These are phyloP conservation scores for Labeo calbasu DNA, from an alignment of 2,797 vertebrate genomes.

Conservation along the genomic window DNA sequence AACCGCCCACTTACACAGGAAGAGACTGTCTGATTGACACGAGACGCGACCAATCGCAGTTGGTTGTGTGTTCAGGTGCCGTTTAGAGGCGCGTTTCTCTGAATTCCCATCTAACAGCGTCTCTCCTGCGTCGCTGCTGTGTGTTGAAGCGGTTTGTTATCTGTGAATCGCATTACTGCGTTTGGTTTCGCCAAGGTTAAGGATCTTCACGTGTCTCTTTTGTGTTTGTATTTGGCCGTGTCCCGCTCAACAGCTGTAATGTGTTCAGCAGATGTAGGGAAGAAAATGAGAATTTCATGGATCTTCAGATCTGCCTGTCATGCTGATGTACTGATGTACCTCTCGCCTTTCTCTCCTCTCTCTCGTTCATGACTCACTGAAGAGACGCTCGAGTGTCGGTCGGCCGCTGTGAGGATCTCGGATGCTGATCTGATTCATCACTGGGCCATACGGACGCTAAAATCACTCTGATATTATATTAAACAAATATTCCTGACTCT, in stretches of 20 bases:
- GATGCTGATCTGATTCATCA: neutral
- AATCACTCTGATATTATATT: neutral
- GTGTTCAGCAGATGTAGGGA: conserved; percentile 84
- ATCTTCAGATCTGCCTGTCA: conserved; percentile 68
- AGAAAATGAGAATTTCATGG: conserved; percentile 72
- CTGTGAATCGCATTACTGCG: conserved; percentile 29
- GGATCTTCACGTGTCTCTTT: conserved; percentile 19
- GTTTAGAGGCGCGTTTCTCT: too few species aligned
- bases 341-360: neutral
- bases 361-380: conserved; percentile 43
- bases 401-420: neutral
- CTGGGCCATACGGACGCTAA: too few species aligned
- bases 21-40: neutral
- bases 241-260: conserved; percentile 67
- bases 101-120: too few species aligned
- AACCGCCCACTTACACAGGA: neutral
- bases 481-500: neutral
- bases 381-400: conserved; percentile 20
- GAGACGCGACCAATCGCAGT: neutral
- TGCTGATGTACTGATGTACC: conserved; percentile 66
- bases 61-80: neutral
- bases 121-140: too few species aligned
- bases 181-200: conserved; percentile 6
- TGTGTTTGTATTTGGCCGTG: conserved; percentile 38
- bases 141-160: neutral